A percentile compares a stretch with the other conserved stretches of the same genome.
phyloP scores from a whole-genome alignment of 2,113 vertebrate species.

The Orientallactaga bullata region DNA sequence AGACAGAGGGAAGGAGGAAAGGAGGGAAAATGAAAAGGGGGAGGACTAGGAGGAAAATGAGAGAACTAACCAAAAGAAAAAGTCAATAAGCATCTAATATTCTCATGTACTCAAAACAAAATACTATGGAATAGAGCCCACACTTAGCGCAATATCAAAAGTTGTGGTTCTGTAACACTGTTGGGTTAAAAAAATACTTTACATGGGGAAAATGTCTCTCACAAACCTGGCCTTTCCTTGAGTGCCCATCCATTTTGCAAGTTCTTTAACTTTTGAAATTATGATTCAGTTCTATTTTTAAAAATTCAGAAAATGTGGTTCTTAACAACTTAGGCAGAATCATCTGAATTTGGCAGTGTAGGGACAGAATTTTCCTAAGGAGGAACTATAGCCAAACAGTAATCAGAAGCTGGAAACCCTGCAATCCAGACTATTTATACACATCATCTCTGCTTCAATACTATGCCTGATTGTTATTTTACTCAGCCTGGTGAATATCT shows the following conservation, averaged over 20 bases:
- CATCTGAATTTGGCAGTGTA: conserved; percentile 70
- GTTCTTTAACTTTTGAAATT: conserved; percentile 67
- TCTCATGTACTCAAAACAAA: conserved; percentile 14
- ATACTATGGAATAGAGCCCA: background rate
- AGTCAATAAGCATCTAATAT: background rate
- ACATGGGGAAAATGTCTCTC: conserved; percentile 42
- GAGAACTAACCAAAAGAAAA: background rate
- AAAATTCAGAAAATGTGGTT: conserved; percentile 69
- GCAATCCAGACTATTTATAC: conserved; percentile 63
- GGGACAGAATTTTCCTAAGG: conserved; percentile 60
- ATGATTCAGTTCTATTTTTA: conserved; percentile 78
- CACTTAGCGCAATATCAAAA: conserved; percentile 4
- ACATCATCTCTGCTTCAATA: conserved; percentile 52
- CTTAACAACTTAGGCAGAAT: conserved; percentile 68
- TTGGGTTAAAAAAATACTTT: conserved; percentile 38
- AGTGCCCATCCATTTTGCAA: conserved; percentile 66
- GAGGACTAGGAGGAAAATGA: background rate
- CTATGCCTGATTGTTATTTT: conserved; percentile 63
- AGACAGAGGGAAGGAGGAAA: fast-evolving
- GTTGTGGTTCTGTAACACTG: conserved; percentile 16
- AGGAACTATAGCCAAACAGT: conserved; percentile 70
- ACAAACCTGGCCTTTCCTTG: conserved; percentile 51
- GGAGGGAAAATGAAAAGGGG: background rate
- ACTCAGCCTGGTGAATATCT: conserved; percentile 52
- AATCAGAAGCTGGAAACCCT: conserved; percentile 75